Percentiles rank a stretch among this genome's conserved stretches.
Conservation (phyloP, 2,888 invertebrate genomes). For the Spisula solida region DNA sequence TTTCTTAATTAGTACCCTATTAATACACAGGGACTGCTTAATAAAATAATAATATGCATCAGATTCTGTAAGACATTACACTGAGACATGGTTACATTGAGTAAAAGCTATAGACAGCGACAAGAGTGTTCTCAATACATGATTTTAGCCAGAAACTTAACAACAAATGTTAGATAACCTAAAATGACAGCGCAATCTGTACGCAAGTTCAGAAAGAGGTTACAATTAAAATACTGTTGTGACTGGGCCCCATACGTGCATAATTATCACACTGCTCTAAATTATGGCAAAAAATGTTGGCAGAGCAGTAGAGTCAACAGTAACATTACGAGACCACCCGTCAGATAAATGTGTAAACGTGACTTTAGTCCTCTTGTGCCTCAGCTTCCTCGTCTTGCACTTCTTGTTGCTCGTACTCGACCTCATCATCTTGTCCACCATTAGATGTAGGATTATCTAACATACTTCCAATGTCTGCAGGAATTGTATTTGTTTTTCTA, state of each 20-base stretch:
- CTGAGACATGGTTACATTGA: neutral
- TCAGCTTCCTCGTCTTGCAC: neutral
- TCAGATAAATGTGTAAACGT: neutral
- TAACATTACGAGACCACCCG: neutral
- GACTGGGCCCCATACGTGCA: neutral
- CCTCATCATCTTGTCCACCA: constrained; percentile 45
- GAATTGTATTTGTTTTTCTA: constrained; percentile 55
- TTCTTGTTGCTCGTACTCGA: neutral
- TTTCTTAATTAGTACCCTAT: neutral
- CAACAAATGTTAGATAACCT: neutral
- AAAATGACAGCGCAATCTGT: neutral
- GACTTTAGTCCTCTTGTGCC: constrained; percentile 26
- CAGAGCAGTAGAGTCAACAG: constrained; percentile 21
- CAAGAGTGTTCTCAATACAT: neutral
- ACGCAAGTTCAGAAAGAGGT: neutral
- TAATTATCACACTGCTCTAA: neutral
- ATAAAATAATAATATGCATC: constrained; percentile 20
- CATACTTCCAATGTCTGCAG: constrained; percentile 39
- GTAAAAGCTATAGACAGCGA: neutral
- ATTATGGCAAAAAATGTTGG: constrained; percentile 35
- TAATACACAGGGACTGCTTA: neutral
- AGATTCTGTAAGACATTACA: neutral
- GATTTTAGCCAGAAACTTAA: neutral
- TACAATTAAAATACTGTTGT: constrained; percentile 20
- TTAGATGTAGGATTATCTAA: constrained; percentile 37